These are phyloP conservation scores for Leptatherina wallacei DNA, from an alignment of 2,797 vertebrate genomes.

Conservation along the genomic window DNA sequence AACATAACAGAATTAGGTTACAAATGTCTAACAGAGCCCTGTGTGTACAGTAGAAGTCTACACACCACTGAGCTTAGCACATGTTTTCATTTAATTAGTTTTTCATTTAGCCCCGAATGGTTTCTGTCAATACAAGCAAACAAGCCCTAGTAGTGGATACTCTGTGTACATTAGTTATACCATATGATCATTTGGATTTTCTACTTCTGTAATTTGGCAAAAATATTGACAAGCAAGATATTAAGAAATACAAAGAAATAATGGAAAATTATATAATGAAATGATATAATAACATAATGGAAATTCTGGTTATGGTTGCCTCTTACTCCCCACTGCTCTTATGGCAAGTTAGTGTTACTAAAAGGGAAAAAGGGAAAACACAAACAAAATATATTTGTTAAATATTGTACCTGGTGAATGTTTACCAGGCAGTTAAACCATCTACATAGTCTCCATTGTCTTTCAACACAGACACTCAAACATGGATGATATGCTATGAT, in stretches of 20 bases:
- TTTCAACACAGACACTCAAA: background rate
- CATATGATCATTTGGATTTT: slow-evolving; percentile 38
- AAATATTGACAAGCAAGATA: slow-evolving; percentile 32
- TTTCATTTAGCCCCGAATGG: slow-evolving; percentile 79
- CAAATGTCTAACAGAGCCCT: slow-evolving; percentile 82
- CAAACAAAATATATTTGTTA: background rate
- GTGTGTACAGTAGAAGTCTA: slow-evolving; percentile 79
- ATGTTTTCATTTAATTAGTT: slow-evolving; percentile 88
- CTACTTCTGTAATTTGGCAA: slow-evolving; percentile 23
- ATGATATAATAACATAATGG: too few species aligned
- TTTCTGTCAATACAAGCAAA: slow-evolving; percentile 74
- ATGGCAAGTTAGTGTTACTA: background rate
- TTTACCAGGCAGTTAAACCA: background rate
- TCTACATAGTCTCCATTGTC: background rate
- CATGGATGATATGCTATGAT: background rate
- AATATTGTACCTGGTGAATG: background rate
- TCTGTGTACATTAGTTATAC: slow-evolving; percentile 36
- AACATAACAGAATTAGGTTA: slow-evolving; percentile 87
- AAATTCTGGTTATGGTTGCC: background rate
- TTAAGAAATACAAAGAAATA: slow-evolving; percentile 5
- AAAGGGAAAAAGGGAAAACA: background rate
- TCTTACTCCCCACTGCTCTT: background rate
- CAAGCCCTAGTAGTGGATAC: slow-evolving; percentile 61
- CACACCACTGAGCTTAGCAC: slow-evolving; percentile 75
- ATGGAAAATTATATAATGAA: too few species aligned